phyloP scores from a whole-genome alignment of 2,888 invertebrate genomes.

The Drosophila bunnanda region DNA sequence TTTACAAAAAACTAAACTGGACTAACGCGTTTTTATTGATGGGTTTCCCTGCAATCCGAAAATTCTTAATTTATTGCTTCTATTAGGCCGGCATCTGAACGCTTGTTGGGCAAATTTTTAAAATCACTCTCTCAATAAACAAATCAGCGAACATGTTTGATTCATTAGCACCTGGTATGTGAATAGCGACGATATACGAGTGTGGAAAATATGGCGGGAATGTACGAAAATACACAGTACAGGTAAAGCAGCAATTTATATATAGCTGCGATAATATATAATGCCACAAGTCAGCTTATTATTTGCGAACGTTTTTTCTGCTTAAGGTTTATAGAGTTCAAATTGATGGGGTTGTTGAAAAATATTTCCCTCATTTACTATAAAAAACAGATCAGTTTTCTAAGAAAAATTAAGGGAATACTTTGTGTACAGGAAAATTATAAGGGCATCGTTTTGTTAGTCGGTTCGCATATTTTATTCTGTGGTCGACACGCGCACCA shows the following conservation, averaged over 20 bases:
- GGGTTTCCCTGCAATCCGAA: slow-evolving; percentile 12
- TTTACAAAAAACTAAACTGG: slow-evolving; percentile 10
- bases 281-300: slow-evolving; percentile 1
- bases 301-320: not conserved
- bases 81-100: slow-evolving; percentile 29
- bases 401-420: not conserved
- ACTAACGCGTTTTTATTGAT: slow-evolving; percentile 6
- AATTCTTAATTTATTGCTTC: slow-evolving; percentile 11
- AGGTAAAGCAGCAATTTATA: slow-evolving; percentile 3
- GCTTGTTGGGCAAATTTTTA: slow-evolving; percentile 45
- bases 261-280: slow-evolving; percentile 22
- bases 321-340: not conserved
- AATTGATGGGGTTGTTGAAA: not conserved
- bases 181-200: slow-evolving; percentile 3
- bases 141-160: slow-evolving; percentile 46
- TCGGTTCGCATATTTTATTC: slow-evolving; percentile 15
- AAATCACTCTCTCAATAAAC: slow-evolving; percentile 42
- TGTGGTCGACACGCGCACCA: slow-evolving; percentile 46
- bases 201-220: slow-evolving; percentile 34
- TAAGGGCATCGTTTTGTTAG: slow-evolving; percentile 25
- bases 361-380: not conserved
- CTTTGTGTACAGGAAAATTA: not conserved
- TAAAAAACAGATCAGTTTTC: not conserved
- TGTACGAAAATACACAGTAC: slow-evolving; percentile 19
- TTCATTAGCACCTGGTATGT: slow-evolving; percentile 50